Percentiles rank a stretch among this genome's conserved stretches.
Conservation (phyloP, 1,140 invertebrate genomes). For the Chironomus tepperi region DNA sequence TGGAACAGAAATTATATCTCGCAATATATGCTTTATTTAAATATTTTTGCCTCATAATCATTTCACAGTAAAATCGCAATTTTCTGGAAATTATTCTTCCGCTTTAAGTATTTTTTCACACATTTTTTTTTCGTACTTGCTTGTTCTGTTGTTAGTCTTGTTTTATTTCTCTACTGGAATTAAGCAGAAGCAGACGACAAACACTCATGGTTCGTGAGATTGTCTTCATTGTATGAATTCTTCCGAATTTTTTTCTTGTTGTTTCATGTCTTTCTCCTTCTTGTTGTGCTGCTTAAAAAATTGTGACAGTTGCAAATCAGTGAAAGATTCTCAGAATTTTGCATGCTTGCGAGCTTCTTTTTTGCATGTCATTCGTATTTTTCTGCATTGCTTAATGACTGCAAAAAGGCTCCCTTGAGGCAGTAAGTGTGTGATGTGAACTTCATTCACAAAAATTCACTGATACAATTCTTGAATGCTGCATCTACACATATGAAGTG, state of each 20-base stretch:
- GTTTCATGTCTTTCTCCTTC: neutral
- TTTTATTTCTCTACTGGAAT: neutral
- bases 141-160: neutral
- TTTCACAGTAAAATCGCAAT: neutral
- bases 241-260: neutral
- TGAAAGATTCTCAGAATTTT: slow-evolving; percentile 22
- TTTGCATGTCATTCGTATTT: neutral
- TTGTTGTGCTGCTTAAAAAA: neutral
- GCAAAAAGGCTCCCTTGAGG: neutral
- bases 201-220: slow-evolving; percentile 1
- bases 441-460: slow-evolving; percentile 10
- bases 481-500: no score
- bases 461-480: no score
- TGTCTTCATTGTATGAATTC: slow-evolving; percentile 8
- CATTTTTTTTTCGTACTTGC: neutral
- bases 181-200: slow-evolving; percentile 11
- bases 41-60: neutral
- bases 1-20: neutral
- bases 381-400: neutral
- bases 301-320: slow-evolving; percentile 20
- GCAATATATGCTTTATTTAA: neutral
- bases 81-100: slow-evolving; percentile 1
- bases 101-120: neutral
- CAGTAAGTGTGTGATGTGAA: neutral
- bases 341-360: slow-evolving; percentile 17